Base-by-base conservation (phyloP, 2,888 invertebrate genomes). In the Nephrocerus scutellatus region DNA sequence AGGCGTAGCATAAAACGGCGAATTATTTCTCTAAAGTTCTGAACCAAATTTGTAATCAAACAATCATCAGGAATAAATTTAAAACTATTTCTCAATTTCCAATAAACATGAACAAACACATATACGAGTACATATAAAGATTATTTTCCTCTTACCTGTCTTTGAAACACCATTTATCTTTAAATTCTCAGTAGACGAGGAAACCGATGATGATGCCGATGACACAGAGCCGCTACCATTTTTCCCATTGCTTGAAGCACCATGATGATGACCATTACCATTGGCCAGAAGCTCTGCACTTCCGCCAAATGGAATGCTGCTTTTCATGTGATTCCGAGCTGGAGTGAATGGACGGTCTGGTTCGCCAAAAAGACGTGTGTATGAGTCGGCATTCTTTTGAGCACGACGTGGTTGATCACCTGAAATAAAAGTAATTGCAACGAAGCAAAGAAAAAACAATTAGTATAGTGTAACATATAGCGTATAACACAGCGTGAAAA, bases 281-380 rank as follows among this genome's bases (percentile, higher is more conserved):
- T 59, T 62, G 44, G 53, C 48, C 45, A 60, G 52, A 36, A 60
- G 46, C 46, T 60, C 59, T 34, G 54, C 52, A 35, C 61, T 68
- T 49, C 65, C 65, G 51, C 70, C 71, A 56, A 74, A 68, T 54
- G 71, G 63, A 57, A 73, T 72, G 66, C 63, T 73, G 68, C 74
- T 74, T 57, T 71, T 73, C 70, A 71, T 70, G 63, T 72, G 70
- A 62, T 73, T 70, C 64, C 72, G 74, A 56, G 68, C 69, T 56
- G 72, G 71, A 55, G 70, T 63, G 44, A 66, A 62, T 57, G 70
- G 70, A 62, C 73, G 68, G 52, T 72, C 68, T 52, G 72, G 71
- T 54, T 73, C 72, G 49, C 75, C 75, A 62, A 74, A 74, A 51
- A 74, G 66, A 52, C 74, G 73, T 54, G 70, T 70, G 62, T 74